Base-by-base conservation (phyloP, 2,113 vertebrate species). In the Climacteris rufus region DNA sequence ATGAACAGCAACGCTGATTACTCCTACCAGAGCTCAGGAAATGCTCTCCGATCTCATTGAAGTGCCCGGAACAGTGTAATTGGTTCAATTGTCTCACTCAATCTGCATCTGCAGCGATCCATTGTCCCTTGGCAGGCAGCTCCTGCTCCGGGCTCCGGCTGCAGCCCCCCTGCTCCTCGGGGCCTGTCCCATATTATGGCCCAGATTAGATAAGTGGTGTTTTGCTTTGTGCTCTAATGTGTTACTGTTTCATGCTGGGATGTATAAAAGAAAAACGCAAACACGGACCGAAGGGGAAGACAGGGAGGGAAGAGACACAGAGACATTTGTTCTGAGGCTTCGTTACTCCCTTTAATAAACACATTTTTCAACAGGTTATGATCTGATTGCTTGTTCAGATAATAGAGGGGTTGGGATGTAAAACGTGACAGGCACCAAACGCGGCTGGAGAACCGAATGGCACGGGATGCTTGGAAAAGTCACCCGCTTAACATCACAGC, bases 81-180 rank as follows among this genome's bases (percentile, higher is more conserved):
- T 93, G 91, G 45, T 95, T 95, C 89, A 68, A 87, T 45, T 94
- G 87, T 93, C 93, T 87, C 90, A 85, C 84, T 77, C 91, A 59
- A 60, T 50, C 87, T 74, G 7, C 85, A 93, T 87, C 84, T 90
- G 86, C 90, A 31, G 86, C 68, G 18, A 93, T 66, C 80, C 72
- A 81, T 83, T 93, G 94, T 91, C 93, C 93, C 76, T 79, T 14
- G 2, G 11, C 90, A 75, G 76, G 13, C 93, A 33, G 69, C 80
- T 85, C 80, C 70, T 16, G 54, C 87, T 83, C 76, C 64, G 0
- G 47, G 49, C n/a, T 56, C 35, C 27, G 44, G 66, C 11, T n/a
- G 74, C 74, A 40, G 78, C 22, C 30, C 57, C 65, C 35, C 74
- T 65, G 61, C 87, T 17, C 1, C 15, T 42, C 66, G 47, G 30